These are phyloP conservation scores for Prorops nasuta DNA, from an alignment of 1,140 invertebrate genomes.

Conservation along the genomic window DNA sequence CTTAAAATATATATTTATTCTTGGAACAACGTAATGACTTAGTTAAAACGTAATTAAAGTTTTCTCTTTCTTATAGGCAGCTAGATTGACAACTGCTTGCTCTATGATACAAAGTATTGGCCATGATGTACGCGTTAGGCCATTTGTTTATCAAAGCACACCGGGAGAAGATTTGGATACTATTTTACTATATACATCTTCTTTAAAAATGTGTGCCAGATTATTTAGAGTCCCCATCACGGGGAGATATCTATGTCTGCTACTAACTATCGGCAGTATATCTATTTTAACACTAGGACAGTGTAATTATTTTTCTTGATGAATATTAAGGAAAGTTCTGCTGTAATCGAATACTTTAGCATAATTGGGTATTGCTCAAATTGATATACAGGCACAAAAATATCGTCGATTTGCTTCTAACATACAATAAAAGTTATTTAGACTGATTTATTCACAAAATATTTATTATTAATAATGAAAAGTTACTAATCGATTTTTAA, in stretches of 20 bases:
- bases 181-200: conserved; percentile 73
- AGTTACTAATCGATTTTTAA: no score
- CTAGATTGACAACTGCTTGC: conserved; percentile 74
- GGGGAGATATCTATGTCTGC: conserved; percentile 65
- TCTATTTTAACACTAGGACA: conserved; percentile 68
- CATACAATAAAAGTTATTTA: no score
- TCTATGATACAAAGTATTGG: conserved; percentile 68
- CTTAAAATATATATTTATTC: conserved; percentile 9
- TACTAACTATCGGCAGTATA: conserved; percentile 61
- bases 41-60: neutral
- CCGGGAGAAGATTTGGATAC: conserved; percentile 72
- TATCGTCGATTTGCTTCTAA: no score
- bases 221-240: conserved; percentile 71
- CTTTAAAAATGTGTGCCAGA: conserved; percentile 70
- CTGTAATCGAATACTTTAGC: no score
- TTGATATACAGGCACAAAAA: no score
- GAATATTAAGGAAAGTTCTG: no score
- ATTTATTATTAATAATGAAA: no score
- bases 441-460: no score
- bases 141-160: conserved; percentile 76
- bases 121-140: conserved; percentile 73
- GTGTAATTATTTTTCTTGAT: conserved; percentile 53
- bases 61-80: conserved; percentile 61
- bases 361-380: no score
- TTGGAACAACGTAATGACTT: neutral